These are phyloP conservation scores for Temnothorax ravouxi DNA, from an alignment of 2,888 invertebrate genomes.

Conservation along the genomic window DNA sequence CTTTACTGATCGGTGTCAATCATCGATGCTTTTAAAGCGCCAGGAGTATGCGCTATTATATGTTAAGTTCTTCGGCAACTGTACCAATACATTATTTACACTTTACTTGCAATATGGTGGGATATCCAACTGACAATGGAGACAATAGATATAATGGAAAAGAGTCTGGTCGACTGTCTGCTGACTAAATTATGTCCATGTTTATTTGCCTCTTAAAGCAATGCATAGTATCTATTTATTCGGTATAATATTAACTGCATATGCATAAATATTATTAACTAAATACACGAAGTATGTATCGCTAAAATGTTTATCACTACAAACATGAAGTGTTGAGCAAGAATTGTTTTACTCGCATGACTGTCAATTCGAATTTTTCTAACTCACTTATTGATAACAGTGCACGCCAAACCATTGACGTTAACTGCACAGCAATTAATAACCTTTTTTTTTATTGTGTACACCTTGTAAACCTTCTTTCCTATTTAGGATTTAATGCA, in stretches of 20 bases:
- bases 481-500: constrained; percentile 16
- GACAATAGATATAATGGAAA: background rate
- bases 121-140: background rate
- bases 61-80: constrained; percentile 49
- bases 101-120: constrained; percentile 44
- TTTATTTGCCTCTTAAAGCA: background rate
- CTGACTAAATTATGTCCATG: too few species aligned
- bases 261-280: too few species aligned
- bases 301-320: too few species aligned
- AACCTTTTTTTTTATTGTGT: background rate
- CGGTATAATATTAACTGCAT: too few species aligned
- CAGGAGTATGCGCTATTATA: constrained; percentile 32
- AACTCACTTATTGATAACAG: background rate
- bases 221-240: too few species aligned
- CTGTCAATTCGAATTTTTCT: too few species aligned
- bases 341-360: too few species aligned
- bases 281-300: too few species aligned
- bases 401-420: background rate
- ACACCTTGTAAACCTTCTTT: background rate
- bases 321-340: too few species aligned
- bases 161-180: too few species aligned
- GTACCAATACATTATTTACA: constrained; percentile 54
- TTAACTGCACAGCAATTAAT: background rate
- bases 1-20: constrained; percentile 21
- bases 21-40: constrained; percentile 53